Base-by-base conservation (phyloP, 2,888 invertebrate species). In the Notodonta ziczac region DNA sequence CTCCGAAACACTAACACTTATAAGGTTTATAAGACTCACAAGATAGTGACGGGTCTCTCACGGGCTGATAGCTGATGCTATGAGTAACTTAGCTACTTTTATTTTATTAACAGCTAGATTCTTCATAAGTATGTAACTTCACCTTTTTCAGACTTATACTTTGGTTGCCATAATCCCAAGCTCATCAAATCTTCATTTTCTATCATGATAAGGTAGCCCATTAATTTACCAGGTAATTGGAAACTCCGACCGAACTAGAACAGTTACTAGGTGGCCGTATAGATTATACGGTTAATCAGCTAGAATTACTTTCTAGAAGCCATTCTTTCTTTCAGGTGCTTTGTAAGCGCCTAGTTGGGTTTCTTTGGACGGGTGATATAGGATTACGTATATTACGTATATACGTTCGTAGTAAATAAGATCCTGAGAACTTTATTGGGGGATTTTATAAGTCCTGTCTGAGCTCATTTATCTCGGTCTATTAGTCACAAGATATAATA, bases 201-300 rank as follows among this genome's bases (percentile, higher is more conserved):
- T 13, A 46, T 13, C 2, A 4, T 8, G 9, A 10, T 7, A 3
- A 44, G 44, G 13, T 5, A 13, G 4, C 48, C 16, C 12, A 8
- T 51, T 51, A 59, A 63, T 69, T 74, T 67, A 58, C 35, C 12
- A 48, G 50, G 35, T 73, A 73, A 75, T 73, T 73, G 53, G 56
- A 56, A 65, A 61, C 53, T 24, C 56, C 52, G 56, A 40, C 51
- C 53, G 35, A 12, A 48, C n/a, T 7, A 10, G 12, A 39, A 8
- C 8, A 44, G 54, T 32, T 24, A 40, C 55, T 56, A 50, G 57
- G 57, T 42, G 61, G 46, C 64, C 62, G 76, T 73, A 24, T 24
- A 59, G 44, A 67, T 67, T 59, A 70, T 59, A 46, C 52, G 53
- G 13, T 52, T 75, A 76, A 76, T 68, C 75, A 74, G 67, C 70